Conservation (phyloP, 2,888 invertebrate species). For the Scaptomyza reducta region DNA sequence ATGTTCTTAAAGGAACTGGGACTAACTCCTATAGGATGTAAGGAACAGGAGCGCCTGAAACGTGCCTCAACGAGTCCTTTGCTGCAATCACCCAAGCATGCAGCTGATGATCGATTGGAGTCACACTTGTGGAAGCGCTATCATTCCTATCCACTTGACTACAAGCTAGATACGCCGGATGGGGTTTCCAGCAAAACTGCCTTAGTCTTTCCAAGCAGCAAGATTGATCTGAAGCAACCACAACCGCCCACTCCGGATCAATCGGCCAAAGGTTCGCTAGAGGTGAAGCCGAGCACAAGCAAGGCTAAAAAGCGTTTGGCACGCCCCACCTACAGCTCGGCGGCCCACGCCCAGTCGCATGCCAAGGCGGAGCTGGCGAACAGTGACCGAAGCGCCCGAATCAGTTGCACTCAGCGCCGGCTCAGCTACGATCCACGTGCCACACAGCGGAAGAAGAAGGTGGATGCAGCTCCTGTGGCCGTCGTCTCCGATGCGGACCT, state of each 20-base stretch:
- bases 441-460: conserved; percentile 17
- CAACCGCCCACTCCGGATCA: conserved; percentile 2
- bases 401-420: conserved; percentile 49
- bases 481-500: background rate
- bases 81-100: background rate
- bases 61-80: conserved; percentile 44
- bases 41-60: conserved; percentile 12
- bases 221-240: conserved; percentile 19
- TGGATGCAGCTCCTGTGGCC: background rate
- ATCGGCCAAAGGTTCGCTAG: background rate
- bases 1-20: background rate
- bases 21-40: background rate
- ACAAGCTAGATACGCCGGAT: background rate
- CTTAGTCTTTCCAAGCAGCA: background rate
- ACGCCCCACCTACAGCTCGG: background rate
- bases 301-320: conserved; percentile 1
- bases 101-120: conserved; percentile 4
- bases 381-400: conserved; percentile 5
- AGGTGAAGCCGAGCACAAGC: background rate
- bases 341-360: conserved; percentile 46
- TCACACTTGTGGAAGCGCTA: conserved; percentile 36
- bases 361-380: conserved; percentile 19
- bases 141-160: conserved; percentile 18
- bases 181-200: background rate
- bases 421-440: conserved; percentile 55